These are phyloP conservation scores for Drosophila santomea DNA, from an alignment of 1,140 invertebrate species.

Conservation along the genomic window DNA sequence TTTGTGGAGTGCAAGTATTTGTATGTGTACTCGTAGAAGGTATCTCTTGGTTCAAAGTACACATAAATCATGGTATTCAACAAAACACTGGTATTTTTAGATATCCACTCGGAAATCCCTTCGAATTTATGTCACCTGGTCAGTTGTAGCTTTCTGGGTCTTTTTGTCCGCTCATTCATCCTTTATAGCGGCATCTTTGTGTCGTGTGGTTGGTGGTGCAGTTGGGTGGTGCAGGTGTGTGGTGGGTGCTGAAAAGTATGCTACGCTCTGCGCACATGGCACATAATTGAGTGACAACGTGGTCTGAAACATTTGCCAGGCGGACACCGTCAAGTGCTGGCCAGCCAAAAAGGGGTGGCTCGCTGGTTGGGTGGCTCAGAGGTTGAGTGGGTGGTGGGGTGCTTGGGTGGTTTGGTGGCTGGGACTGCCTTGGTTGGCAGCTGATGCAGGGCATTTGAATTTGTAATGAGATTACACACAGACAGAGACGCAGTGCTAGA, in stretches of 20 bases:
- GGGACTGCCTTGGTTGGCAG: constrained; percentile 27
- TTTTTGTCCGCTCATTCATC: background rate
- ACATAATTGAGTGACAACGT: constrained; percentile 81
- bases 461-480: constrained; percentile 78
- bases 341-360: constrained; percentile 1
- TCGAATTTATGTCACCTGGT: constrained; percentile 47
- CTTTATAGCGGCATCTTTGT: constrained; percentile 6
- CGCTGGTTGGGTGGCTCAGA: background rate
- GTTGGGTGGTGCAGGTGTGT: background rate
- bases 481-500: constrained; percentile 8
- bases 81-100: background rate
- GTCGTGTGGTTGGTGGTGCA: background rate
- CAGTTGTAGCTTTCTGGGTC: constrained; percentile 11
- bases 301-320: constrained; percentile 74
- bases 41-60: background rate
- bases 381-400: constrained; percentile 2
- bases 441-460: constrained; percentile 70
- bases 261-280: constrained; percentile 71
- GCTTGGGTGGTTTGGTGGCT: constrained; percentile 11
- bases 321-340: constrained; percentile 55
- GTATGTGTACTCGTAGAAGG: background rate
- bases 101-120: constrained; percentile 17
- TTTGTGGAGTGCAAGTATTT: background rate
- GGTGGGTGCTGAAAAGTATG: constrained; percentile 68
- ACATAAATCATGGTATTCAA: background rate